A percentile compares a stretch with the other conserved stretches of the same genome.
Conservation (phyloP, 2,888 invertebrate species). For the Eristalinus sepulchralis region DNA sequence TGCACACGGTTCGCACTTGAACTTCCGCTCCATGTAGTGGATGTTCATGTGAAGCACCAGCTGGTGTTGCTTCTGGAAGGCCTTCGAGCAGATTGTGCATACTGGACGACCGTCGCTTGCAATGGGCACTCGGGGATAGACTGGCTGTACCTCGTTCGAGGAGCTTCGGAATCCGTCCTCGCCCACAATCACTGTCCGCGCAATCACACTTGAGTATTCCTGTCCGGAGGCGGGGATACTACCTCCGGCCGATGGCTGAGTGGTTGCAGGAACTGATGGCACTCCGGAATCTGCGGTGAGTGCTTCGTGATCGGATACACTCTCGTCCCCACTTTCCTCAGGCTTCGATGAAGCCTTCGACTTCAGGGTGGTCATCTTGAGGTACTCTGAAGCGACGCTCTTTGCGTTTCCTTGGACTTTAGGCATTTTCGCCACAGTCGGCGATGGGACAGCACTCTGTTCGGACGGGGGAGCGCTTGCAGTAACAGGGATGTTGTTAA, state of each 20-base stretch:
- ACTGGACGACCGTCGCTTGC: constrained; percentile 86
- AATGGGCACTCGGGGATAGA: constrained; percentile 82
- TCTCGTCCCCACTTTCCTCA: constrained; percentile 72
- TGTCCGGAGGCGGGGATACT: constrained; percentile 77
- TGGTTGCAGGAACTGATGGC: constrained; percentile 69
- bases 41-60: constrained; percentile 96
- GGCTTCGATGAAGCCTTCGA: constrained; percentile 54
- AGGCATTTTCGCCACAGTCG: neutral
- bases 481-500: neutral
- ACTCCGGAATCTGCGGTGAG: constrained; percentile 36
- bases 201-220: constrained; percentile 78
- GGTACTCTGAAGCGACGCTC: constrained; percentile 85
- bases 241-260: constrained; percentile 70
- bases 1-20: constrained; percentile 94
- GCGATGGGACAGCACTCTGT: neutral
- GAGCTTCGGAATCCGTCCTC: constrained; percentile 84
- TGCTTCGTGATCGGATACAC: constrained; percentile 72
- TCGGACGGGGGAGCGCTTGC: neutral
- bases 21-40: constrained; percentile 96
- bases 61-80: constrained; percentile 95
- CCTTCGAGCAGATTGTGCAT: constrained; percentile 94
- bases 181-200: constrained; percentile 83
- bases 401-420: constrained; percentile 81
- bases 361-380: constrained; percentile 83
- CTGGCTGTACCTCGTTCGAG: constrained; percentile 79